phyloP scores from a whole-genome alignment of 1,140 invertebrate genomes.

The Scaptomyza graminum region DNA sequence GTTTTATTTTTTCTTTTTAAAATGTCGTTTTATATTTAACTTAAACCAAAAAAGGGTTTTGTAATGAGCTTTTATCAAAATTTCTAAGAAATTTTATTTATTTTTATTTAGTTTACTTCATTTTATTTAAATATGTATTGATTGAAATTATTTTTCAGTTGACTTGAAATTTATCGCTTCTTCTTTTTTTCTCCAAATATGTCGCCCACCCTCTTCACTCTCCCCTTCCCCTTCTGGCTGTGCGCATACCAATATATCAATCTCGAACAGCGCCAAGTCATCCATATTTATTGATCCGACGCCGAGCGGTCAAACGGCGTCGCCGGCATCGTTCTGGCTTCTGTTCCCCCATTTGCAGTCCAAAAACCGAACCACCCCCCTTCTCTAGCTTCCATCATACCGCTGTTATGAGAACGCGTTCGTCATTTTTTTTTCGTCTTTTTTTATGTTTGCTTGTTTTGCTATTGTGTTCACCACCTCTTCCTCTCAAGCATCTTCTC shows the following conservation, averaged over 20 bases:
- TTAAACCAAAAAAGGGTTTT: too few relatives aligned
- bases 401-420: slow-evolving; percentile 58
- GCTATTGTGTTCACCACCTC: slow-evolving; percentile 12
- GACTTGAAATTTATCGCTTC: too few relatives aligned
- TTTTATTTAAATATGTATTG: too few relatives aligned
- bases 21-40: too few relatives aligned
- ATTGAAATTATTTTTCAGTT: too few relatives aligned
- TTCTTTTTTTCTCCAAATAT: too few relatives aligned
- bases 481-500: background rate
- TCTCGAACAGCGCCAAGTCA: slow-evolving; percentile 75
- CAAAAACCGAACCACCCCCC: background rate
- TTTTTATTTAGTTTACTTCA: too few relatives aligned
- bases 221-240: too few relatives aligned
- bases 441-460: slow-evolving; percentile 57
- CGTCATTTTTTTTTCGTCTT: slow-evolving; percentile 49
- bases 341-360: slow-evolving; percentile 26
- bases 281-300: slow-evolving; percentile 80
- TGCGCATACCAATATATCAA: slow-evolving; percentile 48
- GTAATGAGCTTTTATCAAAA: too few relatives aligned
- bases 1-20: too few relatives aligned
- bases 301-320: slow-evolving; percentile 44
- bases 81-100: too few relatives aligned
- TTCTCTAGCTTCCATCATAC: slow-evolving; percentile 9
- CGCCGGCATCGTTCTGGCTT: slow-evolving; percentile 61
- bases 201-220: too few relatives aligned